Base-by-base conservation (phyloP, 2,113 vertebrate genomes). In the Ceratotherium simum region DNA sequence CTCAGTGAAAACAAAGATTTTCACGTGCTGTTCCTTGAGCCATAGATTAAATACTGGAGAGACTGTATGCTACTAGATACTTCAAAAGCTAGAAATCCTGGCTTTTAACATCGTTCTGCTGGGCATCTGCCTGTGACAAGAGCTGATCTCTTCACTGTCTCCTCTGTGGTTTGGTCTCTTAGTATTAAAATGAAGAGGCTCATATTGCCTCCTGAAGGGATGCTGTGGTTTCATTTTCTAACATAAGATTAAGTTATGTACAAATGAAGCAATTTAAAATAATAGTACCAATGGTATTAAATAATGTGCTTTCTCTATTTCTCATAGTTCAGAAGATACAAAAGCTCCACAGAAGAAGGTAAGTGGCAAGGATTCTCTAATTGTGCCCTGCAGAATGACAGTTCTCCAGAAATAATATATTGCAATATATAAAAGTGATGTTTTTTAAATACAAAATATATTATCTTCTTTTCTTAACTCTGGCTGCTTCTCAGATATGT, bases 341-440 rank as follows among this genome's bases (percentile, higher is more conserved):
- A 99, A 99, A 97, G 98, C 98, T 54, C 96, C 99, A 95, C 99
- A 99, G 98, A 99, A 99, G 99, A 99, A 99, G 99, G 99, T 99
- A 98, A 87, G 81, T 93, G 78, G 36, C n/a, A 2, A 12, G 9
- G 58, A 7, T 81, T 90, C 75, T 85, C 8, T 75, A 20, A 13
- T 18, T 42, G 10, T 85, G n/a, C 29, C 54, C 14, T 4, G 0
- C 13, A 54, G 39, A n/a, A 72, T 27, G 67, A 54, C 8, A 70
- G 11, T 46, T 70, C 81, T 81, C 86, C 58, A 72, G 56, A 83
- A 92, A 17, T 33, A 33, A 8, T 51, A 20, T 8, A 56, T 91
- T 11, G 14, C 18, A 12, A 9, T 51, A 5, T 17, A 27, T 8
- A 36, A 25, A 91, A 31, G 10, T 23, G 46, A 46, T 96, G n/a